Evolutionary conservation across 2,888 invertebrate species (phyloP).

Genomic region (Drosophila nigritarsus): DNA sequence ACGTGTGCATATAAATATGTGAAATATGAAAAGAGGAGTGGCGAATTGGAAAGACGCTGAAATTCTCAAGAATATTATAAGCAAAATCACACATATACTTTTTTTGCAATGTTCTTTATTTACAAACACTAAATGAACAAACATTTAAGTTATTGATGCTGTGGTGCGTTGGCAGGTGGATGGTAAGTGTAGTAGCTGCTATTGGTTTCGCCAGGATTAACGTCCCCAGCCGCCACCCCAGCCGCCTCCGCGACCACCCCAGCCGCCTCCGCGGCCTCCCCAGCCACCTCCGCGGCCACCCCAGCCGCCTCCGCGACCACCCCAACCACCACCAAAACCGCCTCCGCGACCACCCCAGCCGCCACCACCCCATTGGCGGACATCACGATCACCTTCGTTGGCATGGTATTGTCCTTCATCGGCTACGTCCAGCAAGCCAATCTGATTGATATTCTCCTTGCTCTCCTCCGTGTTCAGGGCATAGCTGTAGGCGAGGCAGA

Average conservation of each 20-base stretch:
- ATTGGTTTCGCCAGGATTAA: neutral
- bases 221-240: conserved; percentile 24
- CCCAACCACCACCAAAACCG: conserved; percentile 5
- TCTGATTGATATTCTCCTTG: conserved; percentile 11
- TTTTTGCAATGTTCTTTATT: conserved; percentile 36
- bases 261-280: conserved; percentile 25
- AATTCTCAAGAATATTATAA: neutral
- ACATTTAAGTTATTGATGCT: neutral
- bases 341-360: conserved; percentile 19
- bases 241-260: conserved; percentile 26
- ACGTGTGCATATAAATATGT: neutral
- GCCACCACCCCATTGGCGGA: conserved; percentile 36
- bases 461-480: conserved; percentile 16
- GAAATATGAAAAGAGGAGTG: neutral
- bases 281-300: conserved; percentile 11
- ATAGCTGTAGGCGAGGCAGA: conserved; percentile 51
- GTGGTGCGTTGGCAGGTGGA: conserved; percentile 1
- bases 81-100: neutral
- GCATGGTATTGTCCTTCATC: conserved; percentile 55
- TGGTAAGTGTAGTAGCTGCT: neutral
- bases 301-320: conserved; percentile 23
- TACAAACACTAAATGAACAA: conserved; percentile 6
- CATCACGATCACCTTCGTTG: conserved; percentile 62
- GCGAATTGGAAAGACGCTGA: neutral
- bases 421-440: conserved; percentile 50